Percentiles rank a stretch among this genome's conserved stretches.
These are phyloP conservation scores for Himantopus leucocephalus DNA, from an alignment of 2,113 vertebrate genomes.

Conservation along the genomic window DNA sequence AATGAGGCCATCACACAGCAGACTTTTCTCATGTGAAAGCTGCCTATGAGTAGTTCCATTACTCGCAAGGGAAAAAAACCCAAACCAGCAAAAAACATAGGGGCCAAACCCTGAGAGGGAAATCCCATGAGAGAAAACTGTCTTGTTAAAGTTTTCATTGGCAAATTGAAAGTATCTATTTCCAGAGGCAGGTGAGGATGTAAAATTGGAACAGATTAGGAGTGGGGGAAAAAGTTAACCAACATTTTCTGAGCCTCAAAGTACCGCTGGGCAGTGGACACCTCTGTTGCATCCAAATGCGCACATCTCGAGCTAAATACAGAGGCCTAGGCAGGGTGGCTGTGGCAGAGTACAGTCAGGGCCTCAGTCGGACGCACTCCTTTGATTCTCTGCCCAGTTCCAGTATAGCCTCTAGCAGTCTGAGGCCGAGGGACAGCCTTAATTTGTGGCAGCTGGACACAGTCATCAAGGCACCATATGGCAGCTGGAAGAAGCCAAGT, in stretches of 20 bases:
- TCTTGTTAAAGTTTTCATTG: not conserved
- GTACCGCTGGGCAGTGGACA: not conserved
- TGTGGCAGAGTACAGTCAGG: accelerated
- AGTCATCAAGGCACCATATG: not conserved
- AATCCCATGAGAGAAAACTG: not conserved
- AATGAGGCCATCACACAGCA: not conserved
- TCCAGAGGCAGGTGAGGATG: not conserved
- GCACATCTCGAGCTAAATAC: not conserved
- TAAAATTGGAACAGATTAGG: not conserved
- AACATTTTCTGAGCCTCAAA: not conserved
- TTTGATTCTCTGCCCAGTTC: constrained; percentile 33
- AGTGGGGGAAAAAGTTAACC: accelerated
- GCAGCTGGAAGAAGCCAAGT: constrained; percentile 12
- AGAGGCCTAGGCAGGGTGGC: not conserved
- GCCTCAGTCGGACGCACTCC: accelerated
- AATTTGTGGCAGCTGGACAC: constrained; percentile 51
- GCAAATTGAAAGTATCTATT: not conserved
- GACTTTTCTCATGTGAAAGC: not conserved
- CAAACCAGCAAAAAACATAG: not conserved
- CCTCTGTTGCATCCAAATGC: not conserved
- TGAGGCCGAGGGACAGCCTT: not conserved
- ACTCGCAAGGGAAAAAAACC: not conserved
- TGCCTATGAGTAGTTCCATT: not conserved
- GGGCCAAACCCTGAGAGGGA: not conserved
- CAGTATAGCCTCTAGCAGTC: constrained; percentile 1